Base-by-base conservation (phyloP, 2,797 vertebrate genomes). In the Diglossa cyanea region DNA sequence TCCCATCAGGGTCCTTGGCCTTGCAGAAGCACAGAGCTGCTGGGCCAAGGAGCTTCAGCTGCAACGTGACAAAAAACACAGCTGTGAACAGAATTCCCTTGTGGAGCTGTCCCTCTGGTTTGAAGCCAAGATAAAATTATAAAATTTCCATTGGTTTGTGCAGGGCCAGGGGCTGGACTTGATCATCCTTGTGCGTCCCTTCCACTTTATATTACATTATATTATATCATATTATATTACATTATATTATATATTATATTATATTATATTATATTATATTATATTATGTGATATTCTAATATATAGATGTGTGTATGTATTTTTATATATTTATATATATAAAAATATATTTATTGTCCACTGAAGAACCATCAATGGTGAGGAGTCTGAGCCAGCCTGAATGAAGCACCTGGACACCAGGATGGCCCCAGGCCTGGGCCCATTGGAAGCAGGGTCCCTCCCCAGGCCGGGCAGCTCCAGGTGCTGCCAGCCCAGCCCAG, bases 381-480 rank as follows among this genome's bases (percentile, higher is more conserved):
- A 62, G 6, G 9, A 33, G 39, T 4, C 9, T 12, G 28, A 61
- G 54, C 40, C 77, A 68, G 45, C 13, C 1, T 2, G 13, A 31
- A 18, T 17, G 31, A 26, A 55, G 68, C 2, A 28, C 24, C 10
- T 19, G 18, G 35, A 31, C 28, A 8, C 5, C 10, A 6, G n/a
- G 17, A 7, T 5, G 16, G 18, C 1, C 4, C 3, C 5, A 12
- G 50, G 28, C 4, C 23, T 44, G 6, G 26, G 37, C 21, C 47
- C n/a, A 1, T 2, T 57, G 30, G 53, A 30, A 50, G 31, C 72
- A n/a, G 39, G 48, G 30, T 45, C 13, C 13, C 12, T 2, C 7
- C 3, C 28, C 62, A 19, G 70, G 53, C 31, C n/a, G 71, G 45
- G 14, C 37, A 66, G 61, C 81, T 37, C 37, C 6, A 0, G 71